Evolutionary conservation across 1,140 invertebrate genomes (phyloP).

Genomic region (Drosophila willistoni): DNA sequence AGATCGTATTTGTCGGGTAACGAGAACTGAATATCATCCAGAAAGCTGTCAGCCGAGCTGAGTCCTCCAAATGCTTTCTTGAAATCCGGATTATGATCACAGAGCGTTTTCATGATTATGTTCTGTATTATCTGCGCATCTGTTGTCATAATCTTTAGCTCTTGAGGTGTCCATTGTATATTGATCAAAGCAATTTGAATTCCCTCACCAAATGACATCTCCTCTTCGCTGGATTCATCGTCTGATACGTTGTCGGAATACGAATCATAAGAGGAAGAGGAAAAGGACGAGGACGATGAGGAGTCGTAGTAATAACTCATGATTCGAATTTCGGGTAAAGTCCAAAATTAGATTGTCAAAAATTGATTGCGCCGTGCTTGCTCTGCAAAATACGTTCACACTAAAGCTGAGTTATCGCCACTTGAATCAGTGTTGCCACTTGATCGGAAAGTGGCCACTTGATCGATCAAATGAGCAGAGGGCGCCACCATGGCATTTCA

Average conservation of each 20-base stretch:
- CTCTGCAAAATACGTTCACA: too few relatives aligned
- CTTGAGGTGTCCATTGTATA: constrained; percentile 17
- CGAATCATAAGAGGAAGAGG: too few relatives aligned
- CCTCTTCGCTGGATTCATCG: not conserved
- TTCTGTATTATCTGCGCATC: constrained; percentile 50
- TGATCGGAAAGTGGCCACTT: too few relatives aligned
- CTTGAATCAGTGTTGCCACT: too few relatives aligned
- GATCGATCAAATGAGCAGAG: too few relatives aligned
- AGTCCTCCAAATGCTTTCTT: constrained; percentile 37
- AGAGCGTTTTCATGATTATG: constrained; percentile 25
- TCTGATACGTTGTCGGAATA: not conserved
- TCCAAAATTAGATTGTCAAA: not conserved
- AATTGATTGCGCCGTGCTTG: too few relatives aligned
- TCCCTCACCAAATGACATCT: constrained; percentile 33
- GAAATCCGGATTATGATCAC: constrained; percentile 31
- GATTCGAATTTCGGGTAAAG: not conserved
- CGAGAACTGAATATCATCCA: constrained; percentile 31
- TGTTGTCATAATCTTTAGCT: constrained; percentile 12
- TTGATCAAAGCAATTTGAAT: constrained; percentile 33
- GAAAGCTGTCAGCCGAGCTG: constrained; percentile 38
- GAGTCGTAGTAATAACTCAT: not conserved
- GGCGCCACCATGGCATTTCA: not conserved
- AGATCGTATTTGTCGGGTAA: constrained; percentile 58
- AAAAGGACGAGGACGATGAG: not conserved
- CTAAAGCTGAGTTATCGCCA: not conserved